Evolutionary conservation across 2,888 invertebrate species (phyloP).

Genomic region (Anoncus sp.): DNA sequence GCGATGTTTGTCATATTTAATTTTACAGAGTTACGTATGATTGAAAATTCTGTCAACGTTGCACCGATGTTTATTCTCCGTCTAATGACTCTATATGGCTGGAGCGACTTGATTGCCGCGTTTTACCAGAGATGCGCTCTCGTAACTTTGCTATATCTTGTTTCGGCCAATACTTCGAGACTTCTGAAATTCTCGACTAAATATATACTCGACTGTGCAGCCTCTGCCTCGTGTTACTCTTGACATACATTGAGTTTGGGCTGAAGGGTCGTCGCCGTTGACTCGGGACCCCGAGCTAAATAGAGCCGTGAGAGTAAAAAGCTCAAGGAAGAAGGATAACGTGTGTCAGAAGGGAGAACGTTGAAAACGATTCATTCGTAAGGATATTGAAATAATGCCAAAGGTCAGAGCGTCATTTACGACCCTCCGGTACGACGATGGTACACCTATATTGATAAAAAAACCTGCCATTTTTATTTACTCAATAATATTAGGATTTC

Average conservation of each 20-base stretch:
- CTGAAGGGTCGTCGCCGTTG: too few species aligned
- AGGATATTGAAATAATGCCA: neutral
- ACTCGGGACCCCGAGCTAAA: neutral
- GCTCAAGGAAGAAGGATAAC: constrained; percentile 9
- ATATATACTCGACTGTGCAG: constrained; percentile 8
- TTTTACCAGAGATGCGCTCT: too few species aligned
- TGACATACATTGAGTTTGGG: neutral
- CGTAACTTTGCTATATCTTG: neutral
- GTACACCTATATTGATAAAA: too few species aligned
- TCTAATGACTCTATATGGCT: neutral
- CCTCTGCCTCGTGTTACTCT: constrained; percentile 13
- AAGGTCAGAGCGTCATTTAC: too few species aligned
- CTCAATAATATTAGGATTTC: neutral
- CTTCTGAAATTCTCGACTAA: neutral
- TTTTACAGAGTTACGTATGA: too few species aligned
- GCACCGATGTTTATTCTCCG: neutral
- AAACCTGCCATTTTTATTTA: too few species aligned
- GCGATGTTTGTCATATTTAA: too few species aligned
- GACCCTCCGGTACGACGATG: too few species aligned
- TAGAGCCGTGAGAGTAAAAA: constrained; percentile 9
- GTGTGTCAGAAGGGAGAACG: neutral
- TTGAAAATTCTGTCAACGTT: neutral
- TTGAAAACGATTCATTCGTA: neutral
- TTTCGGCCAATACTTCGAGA: neutral
- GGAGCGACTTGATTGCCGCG: too few species aligned